Base-by-base conservation (phyloP, 2,888 invertebrate genomes). In the Epinotia brunnichana region DNA sequence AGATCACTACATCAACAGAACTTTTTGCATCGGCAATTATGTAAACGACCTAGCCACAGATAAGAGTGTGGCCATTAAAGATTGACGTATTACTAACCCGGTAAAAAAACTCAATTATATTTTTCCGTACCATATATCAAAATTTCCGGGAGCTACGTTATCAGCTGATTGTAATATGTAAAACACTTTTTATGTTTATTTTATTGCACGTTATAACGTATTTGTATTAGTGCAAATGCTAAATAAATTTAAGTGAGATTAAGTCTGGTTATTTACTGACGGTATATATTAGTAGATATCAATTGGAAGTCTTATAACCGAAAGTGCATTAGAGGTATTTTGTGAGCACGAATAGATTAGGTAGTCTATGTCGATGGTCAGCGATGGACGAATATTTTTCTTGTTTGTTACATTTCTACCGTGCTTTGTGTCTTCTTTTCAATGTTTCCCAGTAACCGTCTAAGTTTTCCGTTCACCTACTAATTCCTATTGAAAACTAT, bases 161-260 rank as follows among this genome's bases (percentile, higher is more conserved):
- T 67, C 29, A 19, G 19, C 19, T 51, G 29, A 56, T 57, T 35
- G 35, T 57, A 63, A 63, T 35, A 57, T 63, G 48, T 54, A 62
- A 62, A 70, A 44, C 56, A 62, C 17, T 44, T 70, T 70, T 62
- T 62, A 53, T 62, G 69, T 70, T 41, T 57, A 51, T 48, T 62
- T 62, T 56, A 70, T 70, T 29, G 39, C 10, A 44, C 10, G 2
- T 29, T 63, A 69, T 62, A 62, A 56, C 56, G 29, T 62, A 44
- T 62, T 69, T 62, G 29, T 54, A 62, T 62, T 24, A 17, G 15
- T 62, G 62, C 62, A n/a, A 62, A 48, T 19, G n/a, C 15, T 70
- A 56, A 70, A 56, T 48, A 13, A 41, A 13, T 41, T 13, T 11
- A 41, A 15, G 4, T 0, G 15, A 15, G 3, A 44, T 44, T 44